Evolutionary conservation across 2,113 vertebrate genomes (phyloP).

Genomic region (Micromys minutus): DNA sequence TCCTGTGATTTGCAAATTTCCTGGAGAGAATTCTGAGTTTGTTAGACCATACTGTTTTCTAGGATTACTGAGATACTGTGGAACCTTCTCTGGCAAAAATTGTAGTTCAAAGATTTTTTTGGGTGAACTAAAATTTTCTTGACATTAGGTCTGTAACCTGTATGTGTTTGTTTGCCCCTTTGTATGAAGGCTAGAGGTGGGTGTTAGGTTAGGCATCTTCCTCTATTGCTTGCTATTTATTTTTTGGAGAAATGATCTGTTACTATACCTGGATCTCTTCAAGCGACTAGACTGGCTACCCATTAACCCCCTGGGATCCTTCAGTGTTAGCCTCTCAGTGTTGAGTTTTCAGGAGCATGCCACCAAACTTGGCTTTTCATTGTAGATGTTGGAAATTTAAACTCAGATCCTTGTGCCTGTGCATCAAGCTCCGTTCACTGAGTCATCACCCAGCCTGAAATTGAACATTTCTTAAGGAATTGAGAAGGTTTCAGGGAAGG

Average conservation of each 20-base stretch:
- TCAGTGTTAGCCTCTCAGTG: background rate
- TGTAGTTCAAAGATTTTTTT: slow-evolving; percentile 2
- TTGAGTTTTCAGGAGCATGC: background rate
- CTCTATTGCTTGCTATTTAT: background rate
- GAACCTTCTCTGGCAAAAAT: background rate
- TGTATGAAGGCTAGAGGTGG: background rate
- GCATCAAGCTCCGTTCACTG: too few relatives aligned
- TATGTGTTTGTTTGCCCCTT: background rate
- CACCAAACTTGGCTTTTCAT: background rate
- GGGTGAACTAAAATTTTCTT: background rate
- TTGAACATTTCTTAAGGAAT: background rate
- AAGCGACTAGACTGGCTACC: background rate
- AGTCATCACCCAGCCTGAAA: background rate
- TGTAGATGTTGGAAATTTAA: background rate
- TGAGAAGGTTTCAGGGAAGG: background rate
- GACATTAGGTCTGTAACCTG: background rate
- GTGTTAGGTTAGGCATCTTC: background rate
- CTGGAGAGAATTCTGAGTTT: background rate
- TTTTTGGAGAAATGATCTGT: background rate
- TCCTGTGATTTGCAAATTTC: background rate
- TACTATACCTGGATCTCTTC: background rate
- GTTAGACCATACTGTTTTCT: background rate
- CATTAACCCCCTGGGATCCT: background rate
- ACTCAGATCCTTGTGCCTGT: background rate
- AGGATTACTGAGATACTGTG: slow-evolving; percentile 39